Base-by-base conservation (phyloP, 1,140 invertebrate species). In the Philotrypesis tridentata region DNA sequence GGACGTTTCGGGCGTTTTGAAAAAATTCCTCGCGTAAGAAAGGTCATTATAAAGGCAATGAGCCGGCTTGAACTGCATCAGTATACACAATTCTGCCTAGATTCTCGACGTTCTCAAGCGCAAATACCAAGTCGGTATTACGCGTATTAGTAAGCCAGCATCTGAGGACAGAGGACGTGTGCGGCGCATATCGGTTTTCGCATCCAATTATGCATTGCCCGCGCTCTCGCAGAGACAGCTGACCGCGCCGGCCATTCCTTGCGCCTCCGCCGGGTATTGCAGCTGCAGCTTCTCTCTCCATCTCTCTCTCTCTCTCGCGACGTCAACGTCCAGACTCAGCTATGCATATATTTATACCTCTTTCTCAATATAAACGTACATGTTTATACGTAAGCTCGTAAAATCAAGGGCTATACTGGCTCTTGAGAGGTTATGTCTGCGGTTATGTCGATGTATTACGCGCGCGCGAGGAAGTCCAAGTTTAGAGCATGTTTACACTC, bases 271-370 rank as follows among this genome's bases (percentile, higher is more conserved):
- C 21, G 48, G 6, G 21, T n/a, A 55, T n/a, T 84, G 76, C 82
- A 85, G 85, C 85, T 83, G 86, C 86, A 78, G 88, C 88, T 88
- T 86, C 88, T 87, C n/a, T 86, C 88, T 89, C 87, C 85, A 8
- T 61, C 60, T 61, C 60, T n/a, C 4, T 43, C 40, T 9, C 40
- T 43, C 40, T 40, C 43, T 11, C 43, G 43, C 5, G 14, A 55
- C 48, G 21, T 55, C 48, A 55, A 55, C 48, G 48, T 55, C 17
- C 48, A n/a, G 48, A n/a, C 48, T 55, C 3, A 21, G 17, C 48
- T 55, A 43, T 43, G 12, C 33, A 5, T 3, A 3, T 37, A 8
- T 37, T 5, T 8, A n/a, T n/a, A 55, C 48, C 17, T 55, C 48
- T 55, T 55, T n/a, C 3, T 21, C 1, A 21, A 21, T 55, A 21